phyloP scores from a whole-genome alignment of 92 coral and sea anemone species.

The Anthopleura xanthogrammica region DNA sequence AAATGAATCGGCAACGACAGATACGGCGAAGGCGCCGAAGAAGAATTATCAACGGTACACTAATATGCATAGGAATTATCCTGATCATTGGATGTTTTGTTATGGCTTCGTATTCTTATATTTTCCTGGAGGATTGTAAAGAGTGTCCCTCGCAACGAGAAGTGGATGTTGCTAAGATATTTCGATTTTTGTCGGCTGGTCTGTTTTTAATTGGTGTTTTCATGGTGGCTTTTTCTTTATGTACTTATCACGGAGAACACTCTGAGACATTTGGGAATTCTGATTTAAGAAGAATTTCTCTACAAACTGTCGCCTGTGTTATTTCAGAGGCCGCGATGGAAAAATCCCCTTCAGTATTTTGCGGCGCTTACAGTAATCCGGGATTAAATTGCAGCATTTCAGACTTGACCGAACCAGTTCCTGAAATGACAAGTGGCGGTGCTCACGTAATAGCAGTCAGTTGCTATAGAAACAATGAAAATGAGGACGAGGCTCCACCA shows the following conservation, averaged over 20 bases:
- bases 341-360: conserved; percentile 64
- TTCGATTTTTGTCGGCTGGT: conserved; percentile 63
- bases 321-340: conserved; percentile 65
- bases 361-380: conserved; percentile 19
- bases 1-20: not conserved
- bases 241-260: conserved; percentile 30
- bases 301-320: conserved; percentile 58
- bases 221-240: conserved; percentile 58
- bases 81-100: conserved; percentile 66
- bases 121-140: conserved; percentile 67
- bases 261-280: conserved; percentile 27
- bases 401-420: conserved; percentile 7
- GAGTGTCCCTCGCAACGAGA: conserved; percentile 35
- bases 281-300: conserved; percentile 34
- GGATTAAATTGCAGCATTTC: conserved; percentile 17
- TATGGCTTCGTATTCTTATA: conserved; percentile 67
- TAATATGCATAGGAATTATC: conserved; percentile 54
- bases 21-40: conserved; percentile 9
- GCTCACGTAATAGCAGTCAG: conserved; percentile 5
- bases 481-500: not conserved
- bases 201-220: conserved; percentile 62
- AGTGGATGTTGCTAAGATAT: conserved; percentile 38
- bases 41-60: conserved; percentile 5
- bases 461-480: not conserved
- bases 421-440: conserved; percentile 4